phyloP scores from a whole-genome alignment of 2,888 invertebrate species.

The Hypsopygia costalis region DNA sequence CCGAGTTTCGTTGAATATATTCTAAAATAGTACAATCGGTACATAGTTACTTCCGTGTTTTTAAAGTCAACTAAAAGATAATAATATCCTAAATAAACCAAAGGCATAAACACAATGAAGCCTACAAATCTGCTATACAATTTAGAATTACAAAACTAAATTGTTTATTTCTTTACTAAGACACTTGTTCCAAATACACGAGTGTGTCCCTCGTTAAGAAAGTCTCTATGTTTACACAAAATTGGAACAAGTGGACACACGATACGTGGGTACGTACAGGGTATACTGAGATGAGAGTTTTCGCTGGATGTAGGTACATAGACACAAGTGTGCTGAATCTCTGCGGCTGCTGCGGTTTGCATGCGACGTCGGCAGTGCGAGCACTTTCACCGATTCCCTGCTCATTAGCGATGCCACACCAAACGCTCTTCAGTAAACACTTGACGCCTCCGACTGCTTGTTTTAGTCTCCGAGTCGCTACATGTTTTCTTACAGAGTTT shows the following conservation, averaged over 20 bases:
- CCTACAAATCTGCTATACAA: too few relatives aligned
- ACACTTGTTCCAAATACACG: too few relatives aligned
- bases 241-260: neutral
- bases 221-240: too few relatives aligned
- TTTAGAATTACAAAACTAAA: neutral
- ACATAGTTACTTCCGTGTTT: too few relatives aligned
- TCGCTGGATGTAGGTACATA: conserved; percentile 15
- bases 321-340: conserved; percentile 27
- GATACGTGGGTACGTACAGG: conserved; percentile 9
- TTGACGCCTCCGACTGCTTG: conserved; percentile 58
- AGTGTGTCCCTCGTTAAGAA: too few relatives aligned
- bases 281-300: conserved; percentile 14
- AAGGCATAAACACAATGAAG: too few relatives aligned
- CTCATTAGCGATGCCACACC: conserved; percentile 67
- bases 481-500: neutral
- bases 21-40: too few relatives aligned
- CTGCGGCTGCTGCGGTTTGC: conserved; percentile 42
- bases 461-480: neutral
- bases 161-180: too few relatives aligned
- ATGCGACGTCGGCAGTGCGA: too few relatives aligned
- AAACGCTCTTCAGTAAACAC: conserved; percentile 60
- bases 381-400: conserved; percentile 59
- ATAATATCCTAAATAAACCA: too few relatives aligned
- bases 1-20: too few relatives aligned
- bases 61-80: too few relatives aligned